Evolutionary conservation across 2,797 vertebrate genomes (phyloP).

Genomic region (Falco peregrinus): DNA sequence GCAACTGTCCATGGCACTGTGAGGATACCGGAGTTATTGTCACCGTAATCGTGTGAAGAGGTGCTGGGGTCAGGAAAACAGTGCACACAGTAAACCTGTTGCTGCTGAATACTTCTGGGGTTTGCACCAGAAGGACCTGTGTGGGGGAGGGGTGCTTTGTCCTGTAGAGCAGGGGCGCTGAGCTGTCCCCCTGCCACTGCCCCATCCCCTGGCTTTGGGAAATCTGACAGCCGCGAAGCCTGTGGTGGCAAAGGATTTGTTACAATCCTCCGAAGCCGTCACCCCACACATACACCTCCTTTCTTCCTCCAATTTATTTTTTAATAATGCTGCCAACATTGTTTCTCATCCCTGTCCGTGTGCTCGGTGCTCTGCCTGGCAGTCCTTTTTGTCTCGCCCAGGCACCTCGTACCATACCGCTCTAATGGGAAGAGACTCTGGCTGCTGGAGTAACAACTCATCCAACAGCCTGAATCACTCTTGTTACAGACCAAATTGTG

Average conservation of each 20-base stretch:
- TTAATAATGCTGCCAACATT: conserved; percentile 8
- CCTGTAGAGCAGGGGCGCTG: background rate
- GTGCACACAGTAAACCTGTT: fast-evolving
- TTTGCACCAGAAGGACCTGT: background rate
- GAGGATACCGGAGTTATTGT: background rate
- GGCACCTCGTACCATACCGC: background rate
- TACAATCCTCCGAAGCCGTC: background rate
- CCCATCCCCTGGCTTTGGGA: background rate
- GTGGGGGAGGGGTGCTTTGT: background rate
- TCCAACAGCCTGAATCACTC: background rate
- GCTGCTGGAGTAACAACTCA: background rate
- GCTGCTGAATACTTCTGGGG: background rate
- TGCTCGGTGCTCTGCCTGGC: background rate
- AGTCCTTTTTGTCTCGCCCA: background rate
- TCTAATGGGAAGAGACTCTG: conserved; percentile 30
- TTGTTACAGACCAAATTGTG: background rate
- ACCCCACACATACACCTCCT: background rate
- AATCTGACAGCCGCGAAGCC: background rate
- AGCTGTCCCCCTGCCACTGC: background rate
- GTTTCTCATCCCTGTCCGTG: background rate
- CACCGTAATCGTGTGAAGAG: background rate
- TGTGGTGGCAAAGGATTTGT: background rate
- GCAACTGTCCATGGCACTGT: background rate
- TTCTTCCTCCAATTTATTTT: background rate
- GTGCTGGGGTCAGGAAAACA: background rate